Conservation (phyloP, 2,888 invertebrate genomes). For the Eupithecia pulchellata region DNA sequence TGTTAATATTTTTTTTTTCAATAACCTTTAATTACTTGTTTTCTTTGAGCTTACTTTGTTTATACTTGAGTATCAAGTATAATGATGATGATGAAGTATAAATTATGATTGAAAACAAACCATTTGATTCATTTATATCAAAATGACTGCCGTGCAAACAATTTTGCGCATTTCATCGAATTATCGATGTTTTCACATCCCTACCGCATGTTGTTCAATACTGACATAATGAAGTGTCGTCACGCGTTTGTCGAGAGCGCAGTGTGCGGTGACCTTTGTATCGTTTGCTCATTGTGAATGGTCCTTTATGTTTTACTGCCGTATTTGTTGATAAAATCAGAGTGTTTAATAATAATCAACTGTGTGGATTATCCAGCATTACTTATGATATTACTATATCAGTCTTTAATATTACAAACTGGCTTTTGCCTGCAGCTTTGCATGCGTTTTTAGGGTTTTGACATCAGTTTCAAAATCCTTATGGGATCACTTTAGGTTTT, state of each 20-base stretch:
- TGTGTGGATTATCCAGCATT: too few species aligned
- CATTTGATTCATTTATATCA: not conserved
- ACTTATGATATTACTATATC: too few species aligned
- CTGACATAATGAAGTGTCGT: conserved; percentile 80
- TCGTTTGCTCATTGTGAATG: conserved; percentile 48
- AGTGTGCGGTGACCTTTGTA: conserved; percentile 52
- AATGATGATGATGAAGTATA: too few species aligned
- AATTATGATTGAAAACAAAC: too few species aligned
- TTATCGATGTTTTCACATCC: conserved; percentile 45
- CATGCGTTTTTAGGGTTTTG: too few species aligned
- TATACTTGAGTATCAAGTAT: too few species aligned
- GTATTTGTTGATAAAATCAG: conserved; percentile 42
- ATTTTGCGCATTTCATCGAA: conserved; percentile 24
- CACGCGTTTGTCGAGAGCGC: conserved; percentile 61
- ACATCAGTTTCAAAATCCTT: too few species aligned
- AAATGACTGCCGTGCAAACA: not conserved
- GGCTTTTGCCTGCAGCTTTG: not conserved
- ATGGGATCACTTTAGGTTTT: too few species aligned
- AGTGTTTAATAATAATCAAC: conserved; percentile 25
- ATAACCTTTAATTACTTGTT: too few species aligned
- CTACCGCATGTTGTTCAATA: conserved; percentile 65
- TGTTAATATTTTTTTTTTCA: too few species aligned
- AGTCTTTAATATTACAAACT: not conserved
- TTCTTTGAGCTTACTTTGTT: too few species aligned
- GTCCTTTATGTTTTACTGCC: conserved; percentile 44